phyloP scores from a whole-genome alignment of 2,888 invertebrate genomes.

The Caenorhabditis sp. region DNA sequence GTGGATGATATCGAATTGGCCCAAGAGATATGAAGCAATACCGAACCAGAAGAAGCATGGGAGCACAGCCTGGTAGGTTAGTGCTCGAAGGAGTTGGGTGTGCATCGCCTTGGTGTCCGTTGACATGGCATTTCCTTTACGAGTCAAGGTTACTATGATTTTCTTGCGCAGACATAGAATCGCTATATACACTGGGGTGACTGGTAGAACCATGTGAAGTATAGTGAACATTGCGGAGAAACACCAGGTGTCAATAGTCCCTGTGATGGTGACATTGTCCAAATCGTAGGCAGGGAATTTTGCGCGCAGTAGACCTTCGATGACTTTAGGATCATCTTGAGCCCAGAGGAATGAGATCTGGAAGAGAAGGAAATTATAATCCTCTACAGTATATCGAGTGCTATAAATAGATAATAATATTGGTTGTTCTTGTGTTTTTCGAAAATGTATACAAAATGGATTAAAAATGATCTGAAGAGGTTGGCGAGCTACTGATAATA shows the following conservation, averaged over 20 bases:
- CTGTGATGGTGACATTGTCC: conserved; percentile 17
- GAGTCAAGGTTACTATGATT: conserved; percentile 10
- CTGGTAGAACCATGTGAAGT: conserved; percentile 20
- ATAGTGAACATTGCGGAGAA: conserved; percentile 22
- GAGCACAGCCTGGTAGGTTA: conserved; percentile 20
- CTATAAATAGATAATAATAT: no score
- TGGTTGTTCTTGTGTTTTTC: no score
- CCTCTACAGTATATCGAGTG: no score
- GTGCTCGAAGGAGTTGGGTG: conserved; percentile 18
- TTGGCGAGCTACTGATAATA: no score
- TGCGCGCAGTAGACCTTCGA: conserved; percentile 7
- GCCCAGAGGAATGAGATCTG: conserved; percentile 20
- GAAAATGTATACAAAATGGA: no score
- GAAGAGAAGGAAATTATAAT: no score
- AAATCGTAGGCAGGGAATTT: conserved; percentile 35
- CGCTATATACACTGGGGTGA: conserved; percentile 14
- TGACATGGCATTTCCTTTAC: conserved; percentile 3
- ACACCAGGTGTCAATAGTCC: conserved; percentile 7
- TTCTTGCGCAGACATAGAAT: conserved; percentile 16
- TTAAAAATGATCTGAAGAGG: no score
- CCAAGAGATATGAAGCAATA: conserved; percentile 10
- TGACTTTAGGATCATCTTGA: conserved; percentile 23
- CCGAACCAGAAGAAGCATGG: conserved; percentile 20
- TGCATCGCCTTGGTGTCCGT: conserved; percentile 17
- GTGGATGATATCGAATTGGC: conserved; percentile 14